Percentiles rank a stretch among this genome's conserved stretches.
Evolutionary conservation across 1,140 invertebrate species (phyloP).

Genomic region (Hycleus phaleratus): DNA sequence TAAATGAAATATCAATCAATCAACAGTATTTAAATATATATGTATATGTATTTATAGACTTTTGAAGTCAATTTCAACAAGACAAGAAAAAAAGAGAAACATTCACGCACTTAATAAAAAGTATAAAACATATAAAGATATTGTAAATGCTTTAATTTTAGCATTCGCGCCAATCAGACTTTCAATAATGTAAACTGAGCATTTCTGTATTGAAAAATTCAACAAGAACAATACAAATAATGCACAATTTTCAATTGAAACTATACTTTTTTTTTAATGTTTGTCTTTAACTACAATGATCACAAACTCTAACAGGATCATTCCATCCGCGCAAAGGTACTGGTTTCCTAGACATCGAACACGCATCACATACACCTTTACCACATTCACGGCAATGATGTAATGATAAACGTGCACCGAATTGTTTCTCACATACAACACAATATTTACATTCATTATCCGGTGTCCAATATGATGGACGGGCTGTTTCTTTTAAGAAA

Average conservation of each 20-base stretch:
- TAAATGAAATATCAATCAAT: no score
- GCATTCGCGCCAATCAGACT: background rate
- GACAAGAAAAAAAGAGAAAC: no score
- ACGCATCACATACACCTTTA: conserved; percentile 59
- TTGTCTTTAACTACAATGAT: conserved; percentile 30
- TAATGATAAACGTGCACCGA: conserved; percentile 46
- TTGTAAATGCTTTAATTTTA: conserved; percentile 10
- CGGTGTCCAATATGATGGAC: conserved; percentile 74
- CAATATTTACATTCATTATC: conserved; percentile 63
- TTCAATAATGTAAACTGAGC: no score
- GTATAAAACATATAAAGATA: conserved; percentile 6
- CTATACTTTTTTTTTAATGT: background rate
- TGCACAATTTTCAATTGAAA: background rate
- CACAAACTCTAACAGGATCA: conserved; percentile 61
- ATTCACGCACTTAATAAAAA: conserved; percentile 9
- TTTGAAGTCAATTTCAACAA: no score
- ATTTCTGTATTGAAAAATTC: background rate
- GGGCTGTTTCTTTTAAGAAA: conserved; percentile 69
- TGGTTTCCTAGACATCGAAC: conserved; percentile 52
- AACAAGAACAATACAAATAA: background rate
- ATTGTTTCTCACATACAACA: conserved; percentile 53
- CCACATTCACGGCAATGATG: conserved; percentile 77
- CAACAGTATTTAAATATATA: no score
- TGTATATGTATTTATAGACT: no score
- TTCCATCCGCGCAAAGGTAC: conserved; percentile 64